Base-by-base conservation (phyloP, 2,113 vertebrate genomes). In the Psophia crepitans region DNA sequence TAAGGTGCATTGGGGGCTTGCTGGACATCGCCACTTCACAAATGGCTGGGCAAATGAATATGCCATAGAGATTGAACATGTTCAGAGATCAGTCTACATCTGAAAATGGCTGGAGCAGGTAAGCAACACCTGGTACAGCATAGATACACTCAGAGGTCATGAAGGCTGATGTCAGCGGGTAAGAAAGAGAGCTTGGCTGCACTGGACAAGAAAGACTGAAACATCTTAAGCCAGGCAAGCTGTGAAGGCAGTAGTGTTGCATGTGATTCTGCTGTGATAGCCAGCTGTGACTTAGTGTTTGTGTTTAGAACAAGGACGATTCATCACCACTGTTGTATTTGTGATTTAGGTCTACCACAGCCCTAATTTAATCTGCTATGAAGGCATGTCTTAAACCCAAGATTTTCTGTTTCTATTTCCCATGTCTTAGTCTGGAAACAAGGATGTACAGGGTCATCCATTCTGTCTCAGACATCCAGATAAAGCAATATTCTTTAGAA, bases 1-100 rank as follows among this genome's bases (percentile, higher is more conserved):
- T 79, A 85, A 73, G 65, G 58, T n/a, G 19, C 43, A 5, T 0
- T 22, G 44, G 33, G 19, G 9, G 3, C 41, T 68, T 48, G 54
- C n/a, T 46, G 21, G 14, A 14, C 4, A 8, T 48, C 2, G 2
- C 35, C 27, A 21, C n/a, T 12, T 56, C 63, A 56, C 1, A 2
- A 49, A 49, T 63, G 8, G 10, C 69, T 63, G n/a, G 13, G 54
- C 54, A 76, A 78, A 48, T 35, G 23, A 68, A 43, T 43, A 33
- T 17, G 27, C n/a, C 41, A 33, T 61, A 75, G 56, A 61, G 48
- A 43, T 2, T 56, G 61, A 22, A 54, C 30, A 20, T 43, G 41
- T 49, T 76, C n/a, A 69, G 39, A 75, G 39, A 35, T 61, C 32
- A 44, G 69, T 43, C 27, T 49, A 44, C 41, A 28, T 35, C 53